Conservation (phyloP, 1,140 invertebrate genomes). For the Semibalanus balanoides region DNA sequence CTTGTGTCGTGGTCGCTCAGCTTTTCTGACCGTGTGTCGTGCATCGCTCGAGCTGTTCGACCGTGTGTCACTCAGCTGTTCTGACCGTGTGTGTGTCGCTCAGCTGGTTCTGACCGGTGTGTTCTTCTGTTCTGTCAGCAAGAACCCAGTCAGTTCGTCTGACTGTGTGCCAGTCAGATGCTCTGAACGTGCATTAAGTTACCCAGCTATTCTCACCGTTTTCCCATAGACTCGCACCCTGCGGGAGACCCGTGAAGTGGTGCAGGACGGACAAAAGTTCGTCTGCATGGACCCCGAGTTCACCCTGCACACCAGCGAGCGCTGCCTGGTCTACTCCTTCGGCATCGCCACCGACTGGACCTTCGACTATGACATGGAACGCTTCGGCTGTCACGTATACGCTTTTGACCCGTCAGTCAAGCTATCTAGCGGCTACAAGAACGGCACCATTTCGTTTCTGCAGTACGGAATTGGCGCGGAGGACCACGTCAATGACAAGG, state of each 20-base stretch:
- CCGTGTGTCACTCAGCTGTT: no score
- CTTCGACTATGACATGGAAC: conserved; percentile 20
- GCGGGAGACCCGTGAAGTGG: conserved; percentile 8
- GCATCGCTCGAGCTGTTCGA: no score
- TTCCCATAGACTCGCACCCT: neutral
- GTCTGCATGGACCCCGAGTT: conserved; percentile 21
- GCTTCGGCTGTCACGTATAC: conserved; percentile 22
- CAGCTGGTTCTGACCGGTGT: no score
- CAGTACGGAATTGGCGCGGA: neutral
- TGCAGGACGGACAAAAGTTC: conserved; percentile 20
- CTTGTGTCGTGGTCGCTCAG: no score
- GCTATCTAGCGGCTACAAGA: neutral
- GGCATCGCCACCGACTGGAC: conserved; percentile 22
- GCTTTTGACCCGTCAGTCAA: conserved; percentile 23
- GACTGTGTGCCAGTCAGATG: no score
- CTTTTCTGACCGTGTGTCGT: no score
- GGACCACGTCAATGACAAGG: neutral
- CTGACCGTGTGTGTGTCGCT: no score
- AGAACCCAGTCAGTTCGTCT: no score
- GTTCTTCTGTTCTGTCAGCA: no score
- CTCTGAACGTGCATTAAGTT: no score
- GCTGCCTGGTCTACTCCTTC: conserved; percentile 21
- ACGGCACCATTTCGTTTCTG: neutral
- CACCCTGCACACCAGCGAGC: neutral
- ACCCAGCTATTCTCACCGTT: no score